Base-by-base conservation (phyloP, 2,113 vertebrate genomes). In the Shinisaurus crocodilurus region DNA sequence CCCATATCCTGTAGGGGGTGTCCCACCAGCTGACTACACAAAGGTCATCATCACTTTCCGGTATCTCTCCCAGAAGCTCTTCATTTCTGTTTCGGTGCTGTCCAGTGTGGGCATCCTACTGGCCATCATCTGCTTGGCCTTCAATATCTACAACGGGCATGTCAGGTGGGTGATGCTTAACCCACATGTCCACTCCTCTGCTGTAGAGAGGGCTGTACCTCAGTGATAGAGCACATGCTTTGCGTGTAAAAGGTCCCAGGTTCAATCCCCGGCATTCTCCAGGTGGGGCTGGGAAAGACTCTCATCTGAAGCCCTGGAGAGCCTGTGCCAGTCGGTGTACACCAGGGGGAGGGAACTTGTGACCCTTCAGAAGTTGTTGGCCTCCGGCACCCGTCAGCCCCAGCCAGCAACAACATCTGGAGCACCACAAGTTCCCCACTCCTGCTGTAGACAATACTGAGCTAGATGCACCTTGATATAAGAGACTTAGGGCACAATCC, bases 131-230 rank as follows among this genome's bases (percentile, higher is more conserved):
- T 99, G 98, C 94, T 96, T 99, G 95, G 98, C 98, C 10, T 99
- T 99, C 96, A 99, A 99, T 96, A 98, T 99, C 96, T 99, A 99
- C 97, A 99, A 99, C 88, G 98, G 98, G 77, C 98, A 98, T 0
- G 98, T 99, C 92, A 98, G 98, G 98, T 99, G 91, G 91, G 98
- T 92, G 45, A 16, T 48, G 37, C 3, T 27, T n/a, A 89, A 90
- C 45, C 5, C 5, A 29, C 45, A 34, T 37, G 70, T 12, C 50
- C 54, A 9, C 4, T 63, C 16, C 29, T 57, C 20, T 50, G 34
- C 18, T 54, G 3, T 27, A 77, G 40, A 72, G 2, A 34, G 67
- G 27, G 23, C 20, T 54, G 43, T 72, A 72, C 8, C 48, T 50
- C 45, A 43, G 10, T 75, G 15, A 40, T 9, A 20, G 67, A 70